Conservation (phyloP, 2,113 vertebrate genomes). For the Ariopsis seemanni region DNA sequence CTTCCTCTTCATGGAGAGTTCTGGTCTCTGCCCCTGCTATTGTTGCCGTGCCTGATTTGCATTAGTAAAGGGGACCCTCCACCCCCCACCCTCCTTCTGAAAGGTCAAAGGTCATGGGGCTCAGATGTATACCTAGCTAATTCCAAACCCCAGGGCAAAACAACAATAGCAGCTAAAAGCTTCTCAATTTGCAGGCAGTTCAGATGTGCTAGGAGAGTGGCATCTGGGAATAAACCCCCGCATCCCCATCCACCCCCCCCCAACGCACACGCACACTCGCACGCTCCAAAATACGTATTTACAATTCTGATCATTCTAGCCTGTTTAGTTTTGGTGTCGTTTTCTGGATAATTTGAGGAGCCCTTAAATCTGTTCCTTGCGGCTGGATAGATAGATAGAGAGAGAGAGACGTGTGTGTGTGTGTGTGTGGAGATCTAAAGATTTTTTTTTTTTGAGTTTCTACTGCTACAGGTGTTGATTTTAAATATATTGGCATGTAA, state of each 20-base stretch:
- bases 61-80: slow-evolving; percentile 61
- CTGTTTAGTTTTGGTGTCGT: slow-evolving; percentile 39
- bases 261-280: neutral
- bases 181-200: slow-evolving; percentile 63
- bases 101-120: slow-evolving; percentile 65
- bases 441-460: neutral
- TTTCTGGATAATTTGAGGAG: slow-evolving; percentile 4
- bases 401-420: neutral
- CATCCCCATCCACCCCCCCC: slow-evolving; percentile 59
- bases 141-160: slow-evolving; percentile 71
- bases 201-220: slow-evolving; percentile 66
- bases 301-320: slow-evolving; percentile 39
- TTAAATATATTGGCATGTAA: too few species aligned
- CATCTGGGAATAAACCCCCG: slow-evolving; percentile 58
- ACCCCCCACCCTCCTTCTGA: slow-evolving; percentile 47
- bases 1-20: slow-evolving; percentile 38
- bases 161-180: slow-evolving; percentile 68
- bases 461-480: neutral
- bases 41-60: slow-evolving; percentile 66
- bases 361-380: slow-evolving; percentile 29
- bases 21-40: slow-evolving; percentile 53
- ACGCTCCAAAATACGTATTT: slow-evolving; percentile 37
- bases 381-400: neutral
- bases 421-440: neutral
- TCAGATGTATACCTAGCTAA: slow-evolving; percentile 70